Evolutionary conservation across 2,797 vertebrate genomes (phyloP), one percentile per base, ranked within the genome.

Genomic region (Danio choprae): DNA sequence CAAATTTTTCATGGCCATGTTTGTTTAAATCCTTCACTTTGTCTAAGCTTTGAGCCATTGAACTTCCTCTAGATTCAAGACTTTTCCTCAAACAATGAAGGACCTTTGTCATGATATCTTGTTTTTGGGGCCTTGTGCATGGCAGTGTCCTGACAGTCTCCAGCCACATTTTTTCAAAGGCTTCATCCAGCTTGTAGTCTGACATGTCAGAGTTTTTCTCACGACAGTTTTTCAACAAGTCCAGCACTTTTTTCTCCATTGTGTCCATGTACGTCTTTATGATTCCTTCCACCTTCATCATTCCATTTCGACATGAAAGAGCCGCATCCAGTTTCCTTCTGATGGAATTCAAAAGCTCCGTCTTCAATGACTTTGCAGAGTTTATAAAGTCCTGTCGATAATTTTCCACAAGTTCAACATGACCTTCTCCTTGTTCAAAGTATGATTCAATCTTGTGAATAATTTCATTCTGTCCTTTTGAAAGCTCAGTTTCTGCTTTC

Each of bases 371-470:
- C 6, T 70, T 74, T 10, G 81, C 78, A 22, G 73, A 84, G n/a
- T 72, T 77, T 50, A 56, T 12, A 68, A 88, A 89, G 22, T 87
- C 87, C 81, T 85, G 82, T 46, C 36, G 84, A 64, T 89, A 88
- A n/a, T n/a, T n/a, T n/a, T n/a, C n/a, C n/a, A n/a, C n/a, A n/a
- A n/a, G n/a, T n/a, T n/a, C n/a, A n/a, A n/a, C n/a, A n/a, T n/a
- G n/a, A n/a, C n/a, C n/a, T n/a, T n/a, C n/a, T n/a, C n/a, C n/a
- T n/a, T n/a, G n/a, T n/a, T n/a, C n/a, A n/a, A n/a, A n/a, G n/a
- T n/a, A n/a, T n/a, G n/a, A n/a, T n/a, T n/a, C n/a, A n/a, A n/a
- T n/a, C n/a, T n/a, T n/a, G n/a, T n/a, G n/a, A n/a, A n/a, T n/a
- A n/a, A n/a, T n/a, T n/a, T n/a, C n/a, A n/a, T n/a, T n/a, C n/a